phyloP scores from a whole-genome alignment of 2,113 vertebrate species.

The Cinclus cinclus region DNA sequence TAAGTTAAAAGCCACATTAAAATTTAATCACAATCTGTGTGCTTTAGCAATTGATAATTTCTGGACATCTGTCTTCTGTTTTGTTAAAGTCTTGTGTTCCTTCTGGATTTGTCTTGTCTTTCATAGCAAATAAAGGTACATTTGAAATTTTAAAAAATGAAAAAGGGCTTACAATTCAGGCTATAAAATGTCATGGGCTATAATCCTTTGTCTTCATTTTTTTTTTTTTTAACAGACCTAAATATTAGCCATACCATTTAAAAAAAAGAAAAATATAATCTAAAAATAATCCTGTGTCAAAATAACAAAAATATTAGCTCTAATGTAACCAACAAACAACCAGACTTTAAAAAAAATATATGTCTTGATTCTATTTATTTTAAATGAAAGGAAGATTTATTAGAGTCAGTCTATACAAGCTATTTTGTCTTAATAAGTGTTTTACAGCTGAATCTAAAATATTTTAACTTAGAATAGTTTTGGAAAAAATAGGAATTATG shows the following conservation, averaged over 20 bases:
- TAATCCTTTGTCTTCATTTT: background rate
- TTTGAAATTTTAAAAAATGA: background rate
- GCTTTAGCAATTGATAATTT: conserved; percentile 90
- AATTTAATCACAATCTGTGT: conserved; percentile 95
- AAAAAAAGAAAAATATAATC: background rate
- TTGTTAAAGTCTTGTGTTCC: conserved; percentile 86
- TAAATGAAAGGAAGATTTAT: background rate
- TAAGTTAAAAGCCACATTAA: conserved; percentile 92
- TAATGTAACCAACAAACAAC: background rate
- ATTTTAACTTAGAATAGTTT: background rate
- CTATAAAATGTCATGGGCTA: background rate
- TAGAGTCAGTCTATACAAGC: background rate
- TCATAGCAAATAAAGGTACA: conserved; percentile 79
- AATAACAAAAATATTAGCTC: background rate
- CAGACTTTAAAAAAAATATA: background rate
- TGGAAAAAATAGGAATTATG: background rate
- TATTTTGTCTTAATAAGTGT: background rate
- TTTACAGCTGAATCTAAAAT: background rate
- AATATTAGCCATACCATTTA: background rate
- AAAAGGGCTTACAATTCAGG: background rate
- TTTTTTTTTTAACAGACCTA: background rate
- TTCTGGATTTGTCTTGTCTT: conserved; percentile 86
- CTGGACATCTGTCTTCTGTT: conserved; percentile 90
- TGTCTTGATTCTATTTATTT: background rate
- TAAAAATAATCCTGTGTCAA: background rate